Evolutionary conservation across 1,140 invertebrate genomes (phyloP), one percentile per base, ranked within the genome.

Genomic region (Tribolium madens): DNA sequence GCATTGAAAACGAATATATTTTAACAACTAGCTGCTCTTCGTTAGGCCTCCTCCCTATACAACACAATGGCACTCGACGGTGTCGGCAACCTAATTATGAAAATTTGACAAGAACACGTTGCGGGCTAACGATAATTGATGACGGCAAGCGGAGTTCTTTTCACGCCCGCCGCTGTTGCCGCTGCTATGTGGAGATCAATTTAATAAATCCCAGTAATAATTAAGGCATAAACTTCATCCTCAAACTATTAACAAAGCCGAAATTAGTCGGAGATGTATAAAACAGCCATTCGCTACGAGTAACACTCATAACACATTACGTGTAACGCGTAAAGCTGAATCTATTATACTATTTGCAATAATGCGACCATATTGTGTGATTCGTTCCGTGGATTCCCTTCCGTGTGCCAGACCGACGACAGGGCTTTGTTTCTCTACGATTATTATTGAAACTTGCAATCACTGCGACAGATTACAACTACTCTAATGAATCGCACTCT

Each of bases 101-200:
- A 81, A 81, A 84, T 84, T 84, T 82, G 81, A 84, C 82, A 81
- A 81, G 81, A 83, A 81, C 82, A 81, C 80, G 80, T 82, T 79
- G 80, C 80, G 73, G 73, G 48, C 78, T 77, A 81, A 81, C 75
- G 80, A 78, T 81, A 81, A 81, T 81, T 81, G 80, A 81, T 81
- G 77, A 77, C 72, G 77, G 73, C 73, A 74, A 76, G 73, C 71
- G 78, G 18, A 42, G 73, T 81, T 79, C 79, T 81, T 81, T 82
- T 78, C 78, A 78, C 73, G 80, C 76, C 76, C 46, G 21, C 47
- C 46, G 50, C 74, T 52, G n/a, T n/a, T n/a, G 21, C 21, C 21
- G 21, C 21, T 21, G n/a, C 48, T 72, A 68, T 73, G 74, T 71
- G 73, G 73, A 73, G 78, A 82, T 83, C 82, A 82, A 82, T 82